A percentile compares a stretch with the other conserved stretches of the same genome.
Evolutionary conservation across 35 echinoderm and acorn worm species (phyloP).

Genomic region (Chiridota heheva): DNA sequence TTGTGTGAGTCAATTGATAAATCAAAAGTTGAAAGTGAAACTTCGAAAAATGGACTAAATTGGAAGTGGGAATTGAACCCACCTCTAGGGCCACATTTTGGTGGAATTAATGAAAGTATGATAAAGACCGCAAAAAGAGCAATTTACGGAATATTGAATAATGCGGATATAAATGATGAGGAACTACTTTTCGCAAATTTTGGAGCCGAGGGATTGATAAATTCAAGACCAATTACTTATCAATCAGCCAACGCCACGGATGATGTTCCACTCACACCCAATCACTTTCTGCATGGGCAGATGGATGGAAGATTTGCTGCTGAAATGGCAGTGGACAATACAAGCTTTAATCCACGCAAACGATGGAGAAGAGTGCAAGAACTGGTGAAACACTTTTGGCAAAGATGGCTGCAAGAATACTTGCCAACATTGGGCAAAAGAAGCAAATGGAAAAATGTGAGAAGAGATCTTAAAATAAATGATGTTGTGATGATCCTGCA

Average conservation of each 20-base stretch:
- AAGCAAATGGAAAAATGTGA: too few species aligned
- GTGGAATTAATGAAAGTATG: slow-evolving; percentile 28
- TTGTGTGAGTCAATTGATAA: too few species aligned
- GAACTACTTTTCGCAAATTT: slow-evolving; percentile 1
- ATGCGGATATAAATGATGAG: slow-evolving; percentile 44
- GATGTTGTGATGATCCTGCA: too few species aligned
- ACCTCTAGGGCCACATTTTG: slow-evolving; percentile 24
- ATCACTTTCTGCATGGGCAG: slow-evolving; percentile 22
- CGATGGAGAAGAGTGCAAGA: slow-evolving; percentile 31
- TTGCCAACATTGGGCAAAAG: too few species aligned
- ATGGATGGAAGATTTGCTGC: neutral
- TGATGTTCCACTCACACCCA: neutral
- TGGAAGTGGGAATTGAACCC: slow-evolving; percentile 41
- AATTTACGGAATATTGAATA: slow-evolving; percentile 24
- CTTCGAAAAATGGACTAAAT: too few species aligned
- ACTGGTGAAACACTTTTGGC: slow-evolving; percentile 9
- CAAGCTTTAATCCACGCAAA: too few species aligned
- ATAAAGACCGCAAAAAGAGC: slow-evolving; percentile 41
- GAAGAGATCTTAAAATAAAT: too few species aligned
- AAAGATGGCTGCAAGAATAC: slow-evolving; percentile 14
- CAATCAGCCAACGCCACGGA: slow-evolving; percentile 1
- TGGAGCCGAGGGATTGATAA: slow-evolving; percentile 28
- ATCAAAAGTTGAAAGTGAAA: too few species aligned
- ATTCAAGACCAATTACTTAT: slow-evolving; percentile 20
- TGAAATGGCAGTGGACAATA: neutral